Evolutionary conservation across 37 sponge, comb jelly and placozoan genomes (phyloP), one percentile per base, ranked within the genome.

Genomic region (Spongilla lacustris): DNA sequence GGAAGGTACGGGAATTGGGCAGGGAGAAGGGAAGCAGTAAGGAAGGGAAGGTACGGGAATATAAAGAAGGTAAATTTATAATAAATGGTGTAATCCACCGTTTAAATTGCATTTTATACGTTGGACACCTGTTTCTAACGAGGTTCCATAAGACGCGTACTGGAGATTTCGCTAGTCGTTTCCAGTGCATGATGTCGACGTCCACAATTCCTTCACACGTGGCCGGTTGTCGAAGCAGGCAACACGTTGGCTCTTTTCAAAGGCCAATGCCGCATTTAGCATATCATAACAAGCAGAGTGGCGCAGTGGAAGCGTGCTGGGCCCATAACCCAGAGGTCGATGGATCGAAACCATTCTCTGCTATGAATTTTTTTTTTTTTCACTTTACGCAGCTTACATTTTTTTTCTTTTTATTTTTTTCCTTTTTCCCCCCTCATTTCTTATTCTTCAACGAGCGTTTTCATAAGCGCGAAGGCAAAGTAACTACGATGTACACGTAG

Each of bases 241-340:
- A n/a, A n/a, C n/a, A n/a, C n/a, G n/a, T n/a, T n/a, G n/a, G n/a
- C n/a, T n/a, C n/a, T n/a, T n/a, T n/a, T n/a, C n/a, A n/a, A n/a
- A n/a, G n/a, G n/a, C n/a, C n/a, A n/a, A n/a, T n/a, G n/a, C n/a
- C n/a, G n/a, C n/a, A n/a, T n/a, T n/a, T n/a, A n/a, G n/a, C n/a
- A n/a, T n/a, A n/a, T n/a, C n/a, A n/a, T n/a, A n/a, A n/a, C 11
- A 72, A 93, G 94, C 94, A 93, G 94, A 93, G 94, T 93, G 94
- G 94, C 94, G 94, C 94, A 94, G 94, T 88, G 94, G 94, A 86
- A 94, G 94, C 94, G 94, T 94, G 94, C 90, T 94, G 94, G 94
- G 94, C 94, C 91, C 94, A 94, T 94, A 94, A 94, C 94, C 94
- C 94, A 94, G 90, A 94, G 94, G 94, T 94, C 94, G 94, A 87